These are phyloP conservation scores for Aphidius colemani DNA, from an alignment of 2,888 invertebrate species.

Conservation along the genomic window DNA sequence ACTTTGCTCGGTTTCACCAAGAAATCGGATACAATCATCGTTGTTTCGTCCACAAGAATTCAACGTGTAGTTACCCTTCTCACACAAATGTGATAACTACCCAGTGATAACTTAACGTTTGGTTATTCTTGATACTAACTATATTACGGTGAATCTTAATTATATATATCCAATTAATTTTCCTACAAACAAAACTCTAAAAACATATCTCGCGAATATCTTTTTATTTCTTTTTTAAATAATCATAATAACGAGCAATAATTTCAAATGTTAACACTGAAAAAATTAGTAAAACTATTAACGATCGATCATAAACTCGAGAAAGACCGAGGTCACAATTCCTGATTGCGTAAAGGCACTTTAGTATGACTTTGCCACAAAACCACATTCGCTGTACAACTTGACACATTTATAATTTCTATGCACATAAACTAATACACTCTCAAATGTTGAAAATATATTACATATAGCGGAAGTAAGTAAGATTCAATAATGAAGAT, in stretches of 20 bases:
- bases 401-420: no score
- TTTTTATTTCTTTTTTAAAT: neutral
- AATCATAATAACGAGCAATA: slow-evolving; percentile 16
- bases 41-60: slow-evolving; percentile 1
- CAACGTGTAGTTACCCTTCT: neutral
- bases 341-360: slow-evolving; percentile 20
- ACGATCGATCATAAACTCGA: slow-evolving; percentile 40
- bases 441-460: no score
- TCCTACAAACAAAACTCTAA: neutral
- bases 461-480: no score
- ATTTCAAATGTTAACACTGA: slow-evolving; percentile 32
- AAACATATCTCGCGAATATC: neutral
- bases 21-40: neutral
- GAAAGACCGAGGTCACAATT: slow-evolving; percentile 34
- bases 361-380: neutral
- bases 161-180: no score
- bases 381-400: neutral
- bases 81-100: neutral
- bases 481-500: no score
- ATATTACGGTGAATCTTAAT: no score
- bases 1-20: no score
- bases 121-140: no score
- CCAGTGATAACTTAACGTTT: no score
- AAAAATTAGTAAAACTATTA: slow-evolving; percentile 39
- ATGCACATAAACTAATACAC: no score